These are phyloP conservation scores for Ceriagrion tenellum DNA, from an alignment of 2,888 invertebrate species.

Conservation along the genomic window DNA sequence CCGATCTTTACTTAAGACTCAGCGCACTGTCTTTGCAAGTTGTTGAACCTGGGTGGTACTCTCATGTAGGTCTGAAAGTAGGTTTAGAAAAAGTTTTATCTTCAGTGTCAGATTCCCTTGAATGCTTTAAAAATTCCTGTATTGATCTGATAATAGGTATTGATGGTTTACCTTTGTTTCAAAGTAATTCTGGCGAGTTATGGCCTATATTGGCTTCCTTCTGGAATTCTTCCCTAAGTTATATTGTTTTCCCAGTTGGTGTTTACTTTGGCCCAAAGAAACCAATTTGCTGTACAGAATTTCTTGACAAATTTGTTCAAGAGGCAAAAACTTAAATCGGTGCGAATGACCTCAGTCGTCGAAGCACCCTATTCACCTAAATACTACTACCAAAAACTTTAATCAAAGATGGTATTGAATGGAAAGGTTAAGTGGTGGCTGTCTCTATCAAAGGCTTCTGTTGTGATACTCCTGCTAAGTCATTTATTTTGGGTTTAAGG, in stretches of 20 bases:
- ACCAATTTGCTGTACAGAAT: background rate
- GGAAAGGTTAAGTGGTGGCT: background rate
- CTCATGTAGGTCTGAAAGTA: background rate
- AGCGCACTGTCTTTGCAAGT: too few species aligned
- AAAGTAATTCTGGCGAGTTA: background rate
- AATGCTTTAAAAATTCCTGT: background rate
- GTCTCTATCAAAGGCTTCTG: background rate
- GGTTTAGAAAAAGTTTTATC: background rate
- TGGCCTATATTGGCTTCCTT: background rate
- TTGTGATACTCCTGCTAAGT: background rate
- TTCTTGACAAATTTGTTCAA: background rate
- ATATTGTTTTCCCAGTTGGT: background rate
- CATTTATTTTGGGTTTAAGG: background rate
- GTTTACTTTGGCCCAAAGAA: background rate
- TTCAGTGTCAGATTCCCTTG: background rate
- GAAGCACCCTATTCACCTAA: too few species aligned
- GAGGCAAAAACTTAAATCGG: background rate
- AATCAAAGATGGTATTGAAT: background rate
- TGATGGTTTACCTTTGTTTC: background rate
- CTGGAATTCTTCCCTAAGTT: background rate
- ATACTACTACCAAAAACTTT: too few species aligned
- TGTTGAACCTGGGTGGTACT: background rate
- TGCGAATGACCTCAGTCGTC: too few species aligned
- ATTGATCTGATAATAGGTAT: background rate
- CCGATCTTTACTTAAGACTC: too few species aligned